Conservation (phyloP, 2,888 invertebrate genomes). For the Scrobipalpa atriplicella region DNA sequence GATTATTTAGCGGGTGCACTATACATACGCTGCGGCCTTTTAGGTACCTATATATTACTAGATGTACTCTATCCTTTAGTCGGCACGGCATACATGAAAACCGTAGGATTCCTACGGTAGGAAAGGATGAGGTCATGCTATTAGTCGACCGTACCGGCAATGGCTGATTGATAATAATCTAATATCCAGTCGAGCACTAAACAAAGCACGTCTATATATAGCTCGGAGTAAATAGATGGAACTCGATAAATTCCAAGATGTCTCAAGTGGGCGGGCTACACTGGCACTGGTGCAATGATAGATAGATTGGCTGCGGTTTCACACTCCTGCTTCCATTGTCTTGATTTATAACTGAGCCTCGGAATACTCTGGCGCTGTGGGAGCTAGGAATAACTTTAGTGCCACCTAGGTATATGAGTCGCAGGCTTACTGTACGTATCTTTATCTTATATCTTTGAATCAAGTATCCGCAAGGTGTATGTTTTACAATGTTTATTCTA, state of each 20-base stretch:
- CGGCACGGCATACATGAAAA: no score
- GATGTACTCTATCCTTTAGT: no score
- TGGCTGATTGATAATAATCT: background rate
- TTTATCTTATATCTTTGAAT: no score
- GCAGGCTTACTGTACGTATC: background rate
- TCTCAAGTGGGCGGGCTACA: constrained; percentile 30
- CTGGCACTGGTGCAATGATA: constrained; percentile 45
- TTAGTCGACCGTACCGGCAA: background rate
- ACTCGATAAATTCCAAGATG: constrained; percentile 32
- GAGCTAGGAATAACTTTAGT: constrained; percentile 12
- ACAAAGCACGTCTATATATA: constrained; percentile 20
- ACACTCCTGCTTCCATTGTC: constrained; percentile 45
- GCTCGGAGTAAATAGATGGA: constrained; percentile 21
- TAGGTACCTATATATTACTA: no score
- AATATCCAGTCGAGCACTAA: background rate
- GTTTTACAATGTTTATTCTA: no score
- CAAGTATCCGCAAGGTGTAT: no score
- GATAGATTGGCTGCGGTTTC: constrained; percentile 50
- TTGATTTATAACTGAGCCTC: constrained; percentile 41
- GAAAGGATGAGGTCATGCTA: background rate
- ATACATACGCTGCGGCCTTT: no score
- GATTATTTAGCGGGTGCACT: no score
- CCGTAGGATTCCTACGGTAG: no score
- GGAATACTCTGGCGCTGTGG: constrained; percentile 33
- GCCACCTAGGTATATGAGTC: background rate